Evolutionary conservation across 2,888 invertebrate species (phyloP), one percentile per base, ranked within the genome.

Genomic region (Synergus umbraculus): DNA sequence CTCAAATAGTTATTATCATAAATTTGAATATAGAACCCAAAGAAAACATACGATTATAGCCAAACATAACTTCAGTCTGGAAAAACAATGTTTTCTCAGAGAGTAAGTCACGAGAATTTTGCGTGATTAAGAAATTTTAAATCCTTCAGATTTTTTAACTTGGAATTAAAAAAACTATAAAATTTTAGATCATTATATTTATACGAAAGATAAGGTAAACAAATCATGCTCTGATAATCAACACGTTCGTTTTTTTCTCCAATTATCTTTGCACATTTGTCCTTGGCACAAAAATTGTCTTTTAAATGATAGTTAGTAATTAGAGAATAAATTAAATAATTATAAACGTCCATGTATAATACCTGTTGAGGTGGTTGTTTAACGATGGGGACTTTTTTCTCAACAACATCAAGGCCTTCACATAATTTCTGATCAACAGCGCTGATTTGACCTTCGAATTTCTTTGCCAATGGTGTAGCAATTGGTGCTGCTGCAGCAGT

Each of bases 331-430:
- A 22, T 22, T 18, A 66, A 66, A 41, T 43, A 43, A 43, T 37
- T n/a, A 65, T 66, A 66, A 66, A 13, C 7, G 13, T 29, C 8
- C 18, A 83, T 84, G 86, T 90, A n/a, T n/a, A n/a, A n/a, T n/a
- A 94, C 94, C 91, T 94, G 93, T 84, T 92, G 90, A 9, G 94
- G 94, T 60, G 93, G 94, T 81, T 94, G 89, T 85, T 94, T 94
- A 0, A 94, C 93, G 3, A 93, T 93, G 0, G 94, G 94, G 1
- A 94, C 91, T 89, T 94, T 94, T 77, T 92, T 89, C 89, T 94
- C 94, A 1, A 94, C 93, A 22, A 93, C 93, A 82, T 94, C 93
- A 76, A 94, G 89, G 1, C 94, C 94, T 78, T 92, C 92, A 88
- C 94, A 94, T 29, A 94, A 89, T 80, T 93, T 93, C 76, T 92